A percentile compares a stretch with the other conserved stretches of the same genome.
Conservation (phyloP, 2,113 vertebrate species). For the Rhabdomys dilectus region DNA sequence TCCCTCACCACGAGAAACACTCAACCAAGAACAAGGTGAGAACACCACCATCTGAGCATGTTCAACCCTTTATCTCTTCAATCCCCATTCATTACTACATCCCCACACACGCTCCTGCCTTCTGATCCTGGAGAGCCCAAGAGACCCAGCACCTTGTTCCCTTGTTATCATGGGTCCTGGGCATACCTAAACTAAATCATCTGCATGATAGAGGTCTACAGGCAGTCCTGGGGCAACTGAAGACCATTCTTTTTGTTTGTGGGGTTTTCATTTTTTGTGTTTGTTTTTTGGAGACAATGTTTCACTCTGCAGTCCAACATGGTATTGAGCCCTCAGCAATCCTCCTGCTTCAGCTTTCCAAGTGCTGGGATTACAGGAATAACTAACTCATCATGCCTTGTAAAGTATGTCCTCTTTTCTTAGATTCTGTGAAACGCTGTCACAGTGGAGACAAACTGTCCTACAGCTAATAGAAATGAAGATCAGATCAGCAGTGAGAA, state of each 20-base stretch:
- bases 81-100: background rate
- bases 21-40: background rate
- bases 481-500: background rate
- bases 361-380: background rate
- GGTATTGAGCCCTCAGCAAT: background rate
- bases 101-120: background rate
- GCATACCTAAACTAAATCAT: background rate
- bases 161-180: background rate
- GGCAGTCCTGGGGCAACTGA: background rate
- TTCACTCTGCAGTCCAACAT: background rate
- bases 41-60: background rate
- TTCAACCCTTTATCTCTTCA: background rate
- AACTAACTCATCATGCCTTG: background rate
- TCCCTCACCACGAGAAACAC: background rate
- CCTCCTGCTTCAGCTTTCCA: background rate
- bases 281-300: background rate
- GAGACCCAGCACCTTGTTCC: background rate
- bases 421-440: constrained; percentile 20
- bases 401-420: constrained; percentile 25
- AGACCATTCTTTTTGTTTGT: background rate
- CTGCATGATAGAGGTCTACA: background rate
- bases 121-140: background rate
- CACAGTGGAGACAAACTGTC: background rate
- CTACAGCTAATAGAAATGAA: background rate
- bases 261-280: background rate